Conservation (phyloP, 2,888 invertebrate genomes). For the Tubiluchus corallicola region DNA sequence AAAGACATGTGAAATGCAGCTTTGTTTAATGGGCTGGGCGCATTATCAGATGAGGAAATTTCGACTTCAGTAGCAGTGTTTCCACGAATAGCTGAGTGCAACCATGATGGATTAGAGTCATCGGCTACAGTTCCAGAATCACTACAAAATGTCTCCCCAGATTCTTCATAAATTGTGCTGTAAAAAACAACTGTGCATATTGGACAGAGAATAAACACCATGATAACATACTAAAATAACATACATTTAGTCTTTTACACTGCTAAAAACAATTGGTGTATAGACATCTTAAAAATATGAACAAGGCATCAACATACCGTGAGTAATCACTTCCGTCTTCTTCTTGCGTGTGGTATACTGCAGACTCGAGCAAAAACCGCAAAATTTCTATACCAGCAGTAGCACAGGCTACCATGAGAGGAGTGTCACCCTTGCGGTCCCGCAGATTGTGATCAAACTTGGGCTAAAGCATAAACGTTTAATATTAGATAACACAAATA, state of each 20-base stretch:
- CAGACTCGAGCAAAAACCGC: constrained; percentile 20
- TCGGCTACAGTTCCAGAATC: neutral
- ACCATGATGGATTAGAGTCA: neutral
- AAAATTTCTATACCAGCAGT: constrained; percentile 16
- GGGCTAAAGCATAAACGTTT: constrained; percentile 20
- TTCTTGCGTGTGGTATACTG: constrained; percentile 18
- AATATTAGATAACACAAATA: too few relatives aligned
- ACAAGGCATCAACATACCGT: neutral
- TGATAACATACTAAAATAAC: neutral
- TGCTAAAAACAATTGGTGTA: too few relatives aligned
- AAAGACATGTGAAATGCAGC: neutral
- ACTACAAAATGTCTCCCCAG: neutral
- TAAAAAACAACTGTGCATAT: neutral
- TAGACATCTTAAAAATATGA: too few relatives aligned
- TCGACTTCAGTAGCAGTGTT: neutral
- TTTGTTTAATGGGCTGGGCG: neutral
- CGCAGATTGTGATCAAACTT: constrained; percentile 25
- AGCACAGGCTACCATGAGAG: constrained; percentile 22
- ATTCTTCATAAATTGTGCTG: neutral
- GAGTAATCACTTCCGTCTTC: neutral
- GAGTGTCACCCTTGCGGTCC: constrained; percentile 20
- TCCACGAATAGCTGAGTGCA: neutral
- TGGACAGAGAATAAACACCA: neutral
- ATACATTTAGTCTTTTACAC: too few relatives aligned
- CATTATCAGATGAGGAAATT: neutral